phyloP scores from a whole-genome alignment of 2,797 vertebrate genomes.

The Arnoldichthys spilopterus region DNA sequence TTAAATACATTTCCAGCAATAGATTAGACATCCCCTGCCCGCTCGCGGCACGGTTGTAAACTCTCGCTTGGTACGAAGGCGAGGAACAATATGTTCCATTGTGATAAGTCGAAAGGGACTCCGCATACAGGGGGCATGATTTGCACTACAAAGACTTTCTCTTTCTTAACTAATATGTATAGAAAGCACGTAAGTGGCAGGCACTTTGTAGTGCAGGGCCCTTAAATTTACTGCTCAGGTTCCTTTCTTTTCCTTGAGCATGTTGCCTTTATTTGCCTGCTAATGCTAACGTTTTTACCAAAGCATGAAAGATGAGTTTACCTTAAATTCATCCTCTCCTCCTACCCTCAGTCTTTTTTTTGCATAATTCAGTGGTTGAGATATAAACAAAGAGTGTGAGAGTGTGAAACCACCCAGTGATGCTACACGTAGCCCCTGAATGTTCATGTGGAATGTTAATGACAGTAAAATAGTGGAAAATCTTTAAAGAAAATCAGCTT shows the following conservation, averaged over 20 bases:
- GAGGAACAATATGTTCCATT: constrained; percentile 65
- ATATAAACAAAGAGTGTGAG: too few relatives aligned
- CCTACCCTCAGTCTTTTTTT: background rate
- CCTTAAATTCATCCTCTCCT: background rate
- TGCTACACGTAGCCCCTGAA: too few relatives aligned
- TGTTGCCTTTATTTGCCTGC: background rate
- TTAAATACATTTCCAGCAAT: constrained; percentile 22
- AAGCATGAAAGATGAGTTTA: background rate
- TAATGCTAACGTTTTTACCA: constrained; percentile 1
- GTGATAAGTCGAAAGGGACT: constrained; percentile 62
- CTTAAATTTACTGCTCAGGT: constrained; percentile 42
- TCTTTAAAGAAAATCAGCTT: too few relatives aligned
- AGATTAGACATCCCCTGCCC: constrained; percentile 64
- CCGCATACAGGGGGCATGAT: constrained; percentile 62
- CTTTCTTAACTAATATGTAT: constrained; percentile 36
- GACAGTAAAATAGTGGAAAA: too few relatives aligned
- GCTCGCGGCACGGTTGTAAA: constrained; percentile 50
- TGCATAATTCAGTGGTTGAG: too few relatives aligned
- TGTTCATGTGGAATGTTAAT: too few relatives aligned
- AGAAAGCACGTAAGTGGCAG: constrained; percentile 51
- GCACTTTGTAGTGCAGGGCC: constrained; percentile 54
- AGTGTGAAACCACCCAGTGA: too few relatives aligned
- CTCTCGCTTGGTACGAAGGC: constrained; percentile 56
- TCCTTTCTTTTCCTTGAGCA: constrained; percentile 47
- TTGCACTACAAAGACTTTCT: constrained; percentile 68